A percentile compares a stretch with the other conserved stretches of the same genome.
phyloP scores from a whole-genome alignment of 2,113 vertebrate genomes.

The Gallinago jamesoni region DNA sequence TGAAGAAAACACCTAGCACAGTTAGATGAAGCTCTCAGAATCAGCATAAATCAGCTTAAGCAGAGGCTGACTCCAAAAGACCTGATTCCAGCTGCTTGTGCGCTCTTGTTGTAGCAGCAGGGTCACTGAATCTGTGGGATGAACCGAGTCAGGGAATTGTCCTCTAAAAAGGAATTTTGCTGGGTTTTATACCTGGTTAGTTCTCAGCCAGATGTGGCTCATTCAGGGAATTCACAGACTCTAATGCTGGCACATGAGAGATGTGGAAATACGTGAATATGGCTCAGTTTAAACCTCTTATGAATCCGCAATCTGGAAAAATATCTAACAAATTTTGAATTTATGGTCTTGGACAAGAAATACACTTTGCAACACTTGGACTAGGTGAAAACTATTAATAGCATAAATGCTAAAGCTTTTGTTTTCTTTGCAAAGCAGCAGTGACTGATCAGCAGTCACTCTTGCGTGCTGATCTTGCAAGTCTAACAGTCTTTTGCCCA shows the following conservation, averaged over 20 bases:
- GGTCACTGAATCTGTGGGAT: not conserved
- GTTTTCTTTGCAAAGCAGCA: not conserved
- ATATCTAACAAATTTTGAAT: not conserved
- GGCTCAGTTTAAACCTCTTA: not conserved
- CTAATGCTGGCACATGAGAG: not conserved
- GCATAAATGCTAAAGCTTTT: not conserved
- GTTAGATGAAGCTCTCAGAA: not conserved
- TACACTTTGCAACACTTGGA: not conserved
- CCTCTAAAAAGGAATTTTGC: not conserved
- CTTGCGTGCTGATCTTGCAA: constrained; percentile 13
- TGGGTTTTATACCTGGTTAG: not conserved
- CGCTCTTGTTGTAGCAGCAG: not conserved
- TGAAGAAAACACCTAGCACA: not conserved
- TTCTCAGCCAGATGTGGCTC: not conserved
- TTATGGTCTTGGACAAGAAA: not conserved
- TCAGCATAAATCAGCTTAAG: not conserved
- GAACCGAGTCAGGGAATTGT: not conserved
- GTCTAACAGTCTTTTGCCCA: not conserved
- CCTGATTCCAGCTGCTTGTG: not conserved
- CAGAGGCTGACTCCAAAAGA: not conserved
- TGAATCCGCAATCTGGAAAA: not conserved
- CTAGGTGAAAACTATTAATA: not conserved
- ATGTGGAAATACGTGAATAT: not conserved
- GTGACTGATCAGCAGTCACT: constrained; percentile 26
- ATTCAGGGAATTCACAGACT: not conserved